phyloP scores from a whole-genome alignment of 1,140 invertebrate species.

The Cylas formicarius region DNA sequence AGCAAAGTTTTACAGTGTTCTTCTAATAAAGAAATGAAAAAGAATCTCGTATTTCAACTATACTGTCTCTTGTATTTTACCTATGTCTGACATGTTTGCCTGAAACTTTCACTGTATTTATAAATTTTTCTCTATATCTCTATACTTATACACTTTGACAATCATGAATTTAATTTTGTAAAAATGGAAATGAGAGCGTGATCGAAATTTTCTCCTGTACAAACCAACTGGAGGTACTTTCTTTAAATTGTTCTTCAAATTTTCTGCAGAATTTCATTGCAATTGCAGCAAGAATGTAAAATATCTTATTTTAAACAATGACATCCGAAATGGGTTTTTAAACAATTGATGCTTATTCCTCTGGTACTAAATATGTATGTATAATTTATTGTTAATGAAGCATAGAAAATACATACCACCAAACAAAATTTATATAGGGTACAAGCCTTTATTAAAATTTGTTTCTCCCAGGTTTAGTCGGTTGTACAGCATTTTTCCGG shows the following conservation, averaged over 20 bases:
- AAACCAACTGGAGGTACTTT: constrained; percentile 18
- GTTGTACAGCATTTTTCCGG: too few relatives aligned
- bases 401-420: too few relatives aligned
- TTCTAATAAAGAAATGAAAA: constrained; percentile 10
- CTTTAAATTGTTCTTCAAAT: constrained; percentile 2
- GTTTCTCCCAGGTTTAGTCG: too few relatives aligned
- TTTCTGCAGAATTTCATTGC: not conserved
- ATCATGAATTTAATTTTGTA: constrained; percentile 34
- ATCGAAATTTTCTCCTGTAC: constrained; percentile 22
- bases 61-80: not conserved
- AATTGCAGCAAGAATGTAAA: too few relatives aligned
- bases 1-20: constrained; percentile 19
- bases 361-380: too few relatives aligned
- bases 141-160: constrained; percentile 37
- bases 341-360: too few relatives aligned
- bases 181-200: constrained; percentile 32
- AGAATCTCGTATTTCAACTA: not conserved
- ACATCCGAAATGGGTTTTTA: too few relatives aligned
- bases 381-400: too few relatives aligned
- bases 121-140: constrained; percentile 25
- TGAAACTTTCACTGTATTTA: constrained; percentile 19
- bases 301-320: too few relatives aligned
- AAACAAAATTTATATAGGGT: too few relatives aligned
- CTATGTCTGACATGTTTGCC: constrained; percentile 20
- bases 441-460: too few relatives aligned